phyloP scores from a whole-genome alignment of 2,113 vertebrate genomes.

The Chaenocephalus aceratus region DNA sequence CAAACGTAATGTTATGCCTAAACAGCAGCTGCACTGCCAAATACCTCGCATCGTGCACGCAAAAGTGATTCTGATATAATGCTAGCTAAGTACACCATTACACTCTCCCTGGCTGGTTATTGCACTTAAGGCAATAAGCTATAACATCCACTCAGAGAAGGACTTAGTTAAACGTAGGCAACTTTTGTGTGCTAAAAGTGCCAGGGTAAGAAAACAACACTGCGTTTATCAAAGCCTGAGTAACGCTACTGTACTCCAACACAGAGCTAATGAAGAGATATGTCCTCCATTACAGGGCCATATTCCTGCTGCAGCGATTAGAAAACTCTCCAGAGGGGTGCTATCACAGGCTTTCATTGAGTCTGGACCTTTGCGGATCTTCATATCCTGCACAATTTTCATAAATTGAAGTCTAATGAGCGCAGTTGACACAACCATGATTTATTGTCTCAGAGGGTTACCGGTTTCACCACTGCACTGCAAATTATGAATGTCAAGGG shows the following conservation, averaged over 20 bases:
- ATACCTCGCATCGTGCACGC: conserved; percentile 34
- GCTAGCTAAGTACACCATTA: conserved; percentile 73
- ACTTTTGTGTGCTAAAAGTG: conserved; percentile 76
- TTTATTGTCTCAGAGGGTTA: conserved; percentile 81
- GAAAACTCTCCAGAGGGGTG: conserved; percentile 79
- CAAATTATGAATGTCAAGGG: conserved; percentile 79
- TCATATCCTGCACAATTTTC: conserved; percentile 82
- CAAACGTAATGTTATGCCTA: conserved; percentile 34
- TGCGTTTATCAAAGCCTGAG: conserved; percentile 76
- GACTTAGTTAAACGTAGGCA: conserved; percentile 74
- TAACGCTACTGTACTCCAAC: conserved; percentile 71
- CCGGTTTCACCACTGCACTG: conserved; percentile 74
- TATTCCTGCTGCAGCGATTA: conserved; percentile 80
- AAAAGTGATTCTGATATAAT: conserved; percentile 64
- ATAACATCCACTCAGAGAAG: conserved; percentile 67
- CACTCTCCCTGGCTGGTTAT: conserved; percentile 62
- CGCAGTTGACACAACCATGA: conserved; percentile 80
- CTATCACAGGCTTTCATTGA: conserved; percentile 77
- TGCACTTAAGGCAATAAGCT: conserved; percentile 68
- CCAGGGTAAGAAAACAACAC: conserved; percentile 67
- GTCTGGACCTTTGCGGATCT: conserved; percentile 81
- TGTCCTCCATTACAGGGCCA: conserved; percentile 80
- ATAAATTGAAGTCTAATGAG: conserved; percentile 85
- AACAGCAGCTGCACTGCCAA: conserved; percentile 41
- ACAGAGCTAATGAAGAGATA: conserved; percentile 84